Conservation (phyloP, 2,113 vertebrate species). For the Chloropsis hardwickii region DNA sequence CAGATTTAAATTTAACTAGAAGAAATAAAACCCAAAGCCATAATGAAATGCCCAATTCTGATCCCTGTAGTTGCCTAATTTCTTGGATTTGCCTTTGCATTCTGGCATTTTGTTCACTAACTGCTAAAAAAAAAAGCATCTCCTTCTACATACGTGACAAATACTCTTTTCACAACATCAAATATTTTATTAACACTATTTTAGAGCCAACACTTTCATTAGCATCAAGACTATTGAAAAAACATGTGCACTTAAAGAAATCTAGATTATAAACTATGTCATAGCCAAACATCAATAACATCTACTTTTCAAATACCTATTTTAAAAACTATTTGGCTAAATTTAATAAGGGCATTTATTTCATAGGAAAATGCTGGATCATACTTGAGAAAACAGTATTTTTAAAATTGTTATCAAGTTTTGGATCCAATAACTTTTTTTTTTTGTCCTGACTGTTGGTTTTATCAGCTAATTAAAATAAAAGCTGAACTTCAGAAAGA, state of each 20-base stretch:
- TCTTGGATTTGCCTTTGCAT: background rate
- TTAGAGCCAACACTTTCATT: background rate
- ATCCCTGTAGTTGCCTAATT: background rate
- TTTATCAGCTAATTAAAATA: background rate
- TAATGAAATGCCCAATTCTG: background rate
- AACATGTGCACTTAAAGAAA: background rate
- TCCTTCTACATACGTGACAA: background rate
- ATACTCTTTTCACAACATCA: background rate
- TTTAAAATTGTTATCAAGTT: background rate
- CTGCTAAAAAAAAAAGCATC: background rate
- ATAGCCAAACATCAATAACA: background rate
- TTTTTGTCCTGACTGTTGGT: background rate
- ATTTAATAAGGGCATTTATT: background rate
- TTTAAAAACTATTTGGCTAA: background rate
- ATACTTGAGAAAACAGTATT: background rate
- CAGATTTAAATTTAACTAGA: background rate
- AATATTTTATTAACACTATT: background rate
- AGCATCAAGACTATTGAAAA: background rate
- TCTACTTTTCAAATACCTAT: background rate
- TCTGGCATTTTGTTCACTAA: background rate
- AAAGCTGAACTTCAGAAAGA: background rate
- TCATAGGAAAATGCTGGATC: background rate
- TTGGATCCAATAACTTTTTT: background rate
- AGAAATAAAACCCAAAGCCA: background rate
- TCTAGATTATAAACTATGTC: background rate